Conservation (phyloP, 2,113 vertebrate genomes). For the Paralichthys olivaceus region DNA sequence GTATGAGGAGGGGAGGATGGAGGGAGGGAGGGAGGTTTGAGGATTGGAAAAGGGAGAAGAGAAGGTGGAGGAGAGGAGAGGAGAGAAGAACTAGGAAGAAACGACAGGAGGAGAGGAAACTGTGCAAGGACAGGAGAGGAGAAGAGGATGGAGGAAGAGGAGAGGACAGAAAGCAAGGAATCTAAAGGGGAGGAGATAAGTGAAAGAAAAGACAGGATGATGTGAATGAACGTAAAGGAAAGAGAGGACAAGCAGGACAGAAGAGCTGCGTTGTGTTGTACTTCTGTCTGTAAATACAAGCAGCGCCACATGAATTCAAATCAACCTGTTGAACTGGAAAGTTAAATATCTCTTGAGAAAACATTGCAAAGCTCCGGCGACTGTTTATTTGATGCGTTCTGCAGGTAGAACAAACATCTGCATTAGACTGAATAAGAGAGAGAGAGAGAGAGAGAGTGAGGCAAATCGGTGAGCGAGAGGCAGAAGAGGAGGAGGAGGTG, state of each 20-base stretch:
- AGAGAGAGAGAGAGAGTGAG: too few relatives aligned
- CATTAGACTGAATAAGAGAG: slow-evolving; percentile 48
- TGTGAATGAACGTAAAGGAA: too few relatives aligned
- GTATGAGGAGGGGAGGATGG: too few relatives aligned
- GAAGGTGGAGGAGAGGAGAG: too few relatives aligned
- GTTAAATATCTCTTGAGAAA: slow-evolving; percentile 15
- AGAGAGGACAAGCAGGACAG: background rate
- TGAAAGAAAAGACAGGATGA: background rate
- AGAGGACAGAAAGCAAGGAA: background rate
- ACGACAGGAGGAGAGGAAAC: background rate
- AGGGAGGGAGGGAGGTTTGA: too few relatives aligned
- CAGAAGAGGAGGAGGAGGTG: background rate
- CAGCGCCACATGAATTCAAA: too few relatives aligned
- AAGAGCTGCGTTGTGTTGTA: too few relatives aligned
- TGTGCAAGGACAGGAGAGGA: background rate
- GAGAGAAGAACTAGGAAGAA: background rate
- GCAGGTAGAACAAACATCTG: slow-evolving; percentile 48
- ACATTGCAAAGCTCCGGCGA: background rate
- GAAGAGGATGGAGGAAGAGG: too few relatives aligned
- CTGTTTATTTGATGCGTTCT: slow-evolving; percentile 1
- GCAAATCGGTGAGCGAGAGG: too few relatives aligned
- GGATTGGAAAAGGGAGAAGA: too few relatives aligned
- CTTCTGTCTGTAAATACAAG: too few relatives aligned
- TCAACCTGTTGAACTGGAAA: slow-evolving; percentile 42
- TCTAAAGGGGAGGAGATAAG: background rate